Percentiles rank a stretch among this genome's conserved stretches.
These are phyloP conservation scores for Palythoa heliodiscus DNA, from an alignment of 92 coral and sea anemone species.

Conservation along the genomic window DNA sequence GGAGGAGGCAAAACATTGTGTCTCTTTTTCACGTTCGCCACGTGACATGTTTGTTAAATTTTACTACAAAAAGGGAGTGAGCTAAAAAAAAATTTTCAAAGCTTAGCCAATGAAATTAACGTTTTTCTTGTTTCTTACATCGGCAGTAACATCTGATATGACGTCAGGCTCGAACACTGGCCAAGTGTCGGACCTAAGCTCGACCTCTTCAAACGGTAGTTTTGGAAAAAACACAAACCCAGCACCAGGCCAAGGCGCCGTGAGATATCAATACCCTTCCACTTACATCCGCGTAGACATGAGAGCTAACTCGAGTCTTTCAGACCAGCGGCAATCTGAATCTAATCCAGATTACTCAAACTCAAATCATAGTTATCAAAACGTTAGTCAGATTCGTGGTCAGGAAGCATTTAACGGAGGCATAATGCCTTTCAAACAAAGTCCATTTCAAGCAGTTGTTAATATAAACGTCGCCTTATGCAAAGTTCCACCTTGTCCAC, in stretches of 20 bases:
- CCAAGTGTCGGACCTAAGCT: background rate
- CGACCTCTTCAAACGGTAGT: background rate
- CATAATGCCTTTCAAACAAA: conserved; percentile 1
- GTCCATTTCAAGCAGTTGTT: conserved; percentile 17
- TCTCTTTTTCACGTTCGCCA: too few relatives aligned
- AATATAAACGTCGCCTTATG: conserved; percentile 28
- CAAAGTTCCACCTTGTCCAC: conserved; percentile 12
- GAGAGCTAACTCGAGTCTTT: background rate
- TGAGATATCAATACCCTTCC: background rate
- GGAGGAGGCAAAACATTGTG: too few relatives aligned
- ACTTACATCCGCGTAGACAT: conserved; percentile 2
- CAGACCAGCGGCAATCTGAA: background rate
- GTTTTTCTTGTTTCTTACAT: background rate
- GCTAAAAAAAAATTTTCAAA: background rate
- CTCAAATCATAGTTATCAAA: background rate
- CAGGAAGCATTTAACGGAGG: background rate
- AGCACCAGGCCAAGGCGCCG: background rate
- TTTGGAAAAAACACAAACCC: background rate
- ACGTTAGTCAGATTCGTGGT: background rate
- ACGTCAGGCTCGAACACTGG: background rate
- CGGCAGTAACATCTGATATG: background rate
- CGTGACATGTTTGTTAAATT: too few relatives aligned
- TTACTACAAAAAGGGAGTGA: too few relatives aligned
- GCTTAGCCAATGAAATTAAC: background rate
- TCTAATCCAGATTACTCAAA: background rate